Conservation (phyloP, 1,140 invertebrate species). For the Papilio helenus region DNA sequence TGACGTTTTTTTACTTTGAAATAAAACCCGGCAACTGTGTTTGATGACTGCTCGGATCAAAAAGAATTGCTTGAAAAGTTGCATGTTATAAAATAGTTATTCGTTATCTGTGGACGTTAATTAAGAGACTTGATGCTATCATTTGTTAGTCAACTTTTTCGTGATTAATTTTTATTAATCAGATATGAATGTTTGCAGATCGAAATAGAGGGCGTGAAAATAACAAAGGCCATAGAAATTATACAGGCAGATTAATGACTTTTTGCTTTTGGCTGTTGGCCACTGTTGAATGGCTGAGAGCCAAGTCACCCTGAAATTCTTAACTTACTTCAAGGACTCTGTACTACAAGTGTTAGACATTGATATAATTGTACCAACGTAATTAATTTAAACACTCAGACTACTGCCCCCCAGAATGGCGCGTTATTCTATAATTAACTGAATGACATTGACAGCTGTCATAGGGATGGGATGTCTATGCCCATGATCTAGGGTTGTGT, state of each 20-base stretch:
- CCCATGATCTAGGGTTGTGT: too few species aligned
- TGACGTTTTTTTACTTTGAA: slow-evolving; percentile 10
- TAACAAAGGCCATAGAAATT: slow-evolving; percentile 39
- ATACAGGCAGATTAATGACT: slow-evolving; percentile 26
- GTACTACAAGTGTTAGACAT: neutral
- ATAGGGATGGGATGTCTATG: too few species aligned
- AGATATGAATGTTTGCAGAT: slow-evolving; percentile 63
- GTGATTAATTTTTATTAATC: slow-evolving; percentile 68
- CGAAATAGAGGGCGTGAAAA: slow-evolving; percentile 39
- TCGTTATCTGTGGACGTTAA: too few species aligned
- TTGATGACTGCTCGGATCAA: neutral
- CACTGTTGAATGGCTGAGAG: neutral
- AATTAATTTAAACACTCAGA: too few species aligned
- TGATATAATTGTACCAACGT: too few species aligned
- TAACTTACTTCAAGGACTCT: slow-evolving; percentile 3
- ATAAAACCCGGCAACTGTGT: neutral
- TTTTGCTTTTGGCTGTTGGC: neutral
- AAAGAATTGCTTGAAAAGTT: slow-evolving; percentile 4
- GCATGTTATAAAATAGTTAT: slow-evolving; percentile 35
- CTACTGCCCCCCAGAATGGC: too few species aligned
- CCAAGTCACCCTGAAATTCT: neutral
- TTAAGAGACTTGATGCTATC: too few species aligned
- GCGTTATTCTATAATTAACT: too few species aligned
- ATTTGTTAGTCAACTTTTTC: slow-evolving; percentile 61
- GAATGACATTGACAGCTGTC: too few species aligned